Evolutionary conservation across 2,888 invertebrate species (phyloP).

Genomic region (Drosophila siamana): DNA sequence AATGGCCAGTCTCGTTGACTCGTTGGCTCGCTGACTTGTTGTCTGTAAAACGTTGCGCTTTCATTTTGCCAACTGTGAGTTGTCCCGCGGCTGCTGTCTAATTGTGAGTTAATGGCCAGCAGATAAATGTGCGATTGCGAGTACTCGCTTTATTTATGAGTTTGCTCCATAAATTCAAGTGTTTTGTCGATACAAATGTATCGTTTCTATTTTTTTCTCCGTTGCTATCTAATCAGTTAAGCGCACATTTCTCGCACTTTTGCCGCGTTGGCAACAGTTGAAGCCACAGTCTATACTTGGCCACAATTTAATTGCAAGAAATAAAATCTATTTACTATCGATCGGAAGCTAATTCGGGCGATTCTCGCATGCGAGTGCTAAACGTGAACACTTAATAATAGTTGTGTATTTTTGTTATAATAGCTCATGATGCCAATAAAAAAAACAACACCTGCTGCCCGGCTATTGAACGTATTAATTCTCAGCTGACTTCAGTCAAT

Average conservation of each 20-base stretch:
- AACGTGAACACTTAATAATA: constrained; percentile 30
- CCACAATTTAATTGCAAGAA: background rate
- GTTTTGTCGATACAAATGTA: background rate
- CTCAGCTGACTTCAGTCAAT: constrained; percentile 5
- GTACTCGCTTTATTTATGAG: constrained; percentile 6
- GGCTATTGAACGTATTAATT: constrained; percentile 15
- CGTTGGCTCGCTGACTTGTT: too few relatives aligned
- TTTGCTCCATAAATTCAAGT: background rate
- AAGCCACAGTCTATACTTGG: background rate
- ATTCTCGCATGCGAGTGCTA: constrained; percentile 43
- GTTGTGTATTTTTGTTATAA: background rate
- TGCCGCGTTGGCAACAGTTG: constrained; percentile 16
- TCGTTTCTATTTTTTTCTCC: background rate
- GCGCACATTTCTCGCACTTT: background rate
- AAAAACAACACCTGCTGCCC: constrained; percentile 16
- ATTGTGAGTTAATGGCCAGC: constrained; percentile 40
- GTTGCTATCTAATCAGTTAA: background rate
- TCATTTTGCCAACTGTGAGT: constrained; percentile 16
- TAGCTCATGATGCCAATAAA: constrained; percentile 17
- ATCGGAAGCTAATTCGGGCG: constrained; percentile 3
- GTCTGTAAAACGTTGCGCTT: constrained; percentile 30
- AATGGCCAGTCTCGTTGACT: constrained; percentile 60
- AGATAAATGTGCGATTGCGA: constrained; percentile 23
- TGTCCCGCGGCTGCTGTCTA: constrained; percentile 44
- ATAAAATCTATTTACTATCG: constrained; percentile 1